These are phyloP conservation scores for Sylvilagus bachmani DNA, from an alignment of 2,113 vertebrate genomes.

Conservation along the genomic window DNA sequence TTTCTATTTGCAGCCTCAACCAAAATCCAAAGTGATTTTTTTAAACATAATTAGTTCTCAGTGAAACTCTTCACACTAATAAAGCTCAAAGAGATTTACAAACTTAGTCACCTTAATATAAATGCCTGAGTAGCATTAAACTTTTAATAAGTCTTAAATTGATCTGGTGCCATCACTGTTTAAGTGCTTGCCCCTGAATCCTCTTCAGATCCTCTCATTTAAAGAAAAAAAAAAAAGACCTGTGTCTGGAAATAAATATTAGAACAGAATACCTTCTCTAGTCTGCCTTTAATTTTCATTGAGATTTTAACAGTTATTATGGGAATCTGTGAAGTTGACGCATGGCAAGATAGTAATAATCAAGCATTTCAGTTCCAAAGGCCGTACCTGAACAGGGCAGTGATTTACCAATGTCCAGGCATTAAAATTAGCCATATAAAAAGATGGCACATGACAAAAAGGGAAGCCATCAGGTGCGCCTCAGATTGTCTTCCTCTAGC, in stretches of 20 bases:
- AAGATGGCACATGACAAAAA: constrained; percentile 55
- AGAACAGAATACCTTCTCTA: constrained; percentile 44
- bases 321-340: constrained; percentile 60
- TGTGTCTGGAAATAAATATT: constrained; percentile 62
- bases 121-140: constrained; percentile 43
- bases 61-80: constrained; percentile 41
- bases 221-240: neutral
- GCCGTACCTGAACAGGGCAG: constrained; percentile 40
- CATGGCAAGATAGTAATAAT: constrained; percentile 52
- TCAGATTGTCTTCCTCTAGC: constrained; percentile 31
- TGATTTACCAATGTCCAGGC: constrained; percentile 55
- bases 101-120: constrained; percentile 23
- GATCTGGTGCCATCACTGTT: constrained; percentile 4
- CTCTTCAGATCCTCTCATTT: neutral
- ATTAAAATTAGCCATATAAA: constrained; percentile 63
- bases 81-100: constrained; percentile 57
- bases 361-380: constrained; percentile 66
- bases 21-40: constrained; percentile 60
- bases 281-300: constrained; percentile 69
- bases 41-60: constrained; percentile 15
- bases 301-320: constrained; percentile 59
- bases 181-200: constrained; percentile 46
- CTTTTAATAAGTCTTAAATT: constrained; percentile 35
- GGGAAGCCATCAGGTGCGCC: neutral
- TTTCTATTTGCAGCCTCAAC: constrained; percentile 41